These are phyloP conservation scores for Pyrocoelia pectoralis DNA, from an alignment of 2,888 invertebrate genomes.

Conservation along the genomic window DNA sequence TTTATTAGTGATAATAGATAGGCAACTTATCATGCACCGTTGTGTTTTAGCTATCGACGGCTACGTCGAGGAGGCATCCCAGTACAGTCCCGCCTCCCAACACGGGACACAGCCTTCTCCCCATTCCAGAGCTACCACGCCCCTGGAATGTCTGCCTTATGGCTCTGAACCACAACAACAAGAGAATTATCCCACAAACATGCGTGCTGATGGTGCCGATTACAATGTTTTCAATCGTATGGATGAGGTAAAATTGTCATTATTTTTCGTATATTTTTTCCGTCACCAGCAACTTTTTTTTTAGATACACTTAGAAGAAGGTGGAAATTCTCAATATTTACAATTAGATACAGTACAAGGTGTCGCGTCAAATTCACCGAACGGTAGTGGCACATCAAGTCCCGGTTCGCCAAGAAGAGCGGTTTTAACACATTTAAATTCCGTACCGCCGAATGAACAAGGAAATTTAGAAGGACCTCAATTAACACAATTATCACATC, in stretches of 20 bases:
- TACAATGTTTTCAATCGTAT: conserved; percentile 47
- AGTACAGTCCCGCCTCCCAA: conserved; percentile 57
- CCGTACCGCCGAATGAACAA: conserved; percentile 47
- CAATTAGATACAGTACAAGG: conserved; percentile 50
- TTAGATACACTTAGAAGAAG: conserved; percentile 49
- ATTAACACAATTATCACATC: conserved; percentile 55
- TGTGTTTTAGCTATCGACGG: conserved; percentile 40
- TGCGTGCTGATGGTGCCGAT: conserved; percentile 49
- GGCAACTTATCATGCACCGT: conserved; percentile 35
- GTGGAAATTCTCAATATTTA: conserved; percentile 50
- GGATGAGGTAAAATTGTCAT: conserved; percentile 51
- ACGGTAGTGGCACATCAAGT: conserved; percentile 54
- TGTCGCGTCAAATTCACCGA: conserved; percentile 51
- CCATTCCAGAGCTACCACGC: conserved; percentile 55
- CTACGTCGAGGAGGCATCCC: conserved; percentile 45
- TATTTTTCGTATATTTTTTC: background rate
- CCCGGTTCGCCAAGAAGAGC: conserved; percentile 50
- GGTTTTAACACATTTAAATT: conserved; percentile 47
- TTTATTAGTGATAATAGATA: conserved; percentile 13
- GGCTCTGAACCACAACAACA: conserved; percentile 45
- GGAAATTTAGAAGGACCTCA: conserved; percentile 49
- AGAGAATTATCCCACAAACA: conserved; percentile 50
- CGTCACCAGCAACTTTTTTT: conserved; percentile 2
- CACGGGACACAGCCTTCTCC: conserved; percentile 56
- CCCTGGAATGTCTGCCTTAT: conserved; percentile 53